Evolutionary conservation across 2,888 invertebrate species (phyloP).

Genomic region (Drosophila fulvimacula): DNA sequence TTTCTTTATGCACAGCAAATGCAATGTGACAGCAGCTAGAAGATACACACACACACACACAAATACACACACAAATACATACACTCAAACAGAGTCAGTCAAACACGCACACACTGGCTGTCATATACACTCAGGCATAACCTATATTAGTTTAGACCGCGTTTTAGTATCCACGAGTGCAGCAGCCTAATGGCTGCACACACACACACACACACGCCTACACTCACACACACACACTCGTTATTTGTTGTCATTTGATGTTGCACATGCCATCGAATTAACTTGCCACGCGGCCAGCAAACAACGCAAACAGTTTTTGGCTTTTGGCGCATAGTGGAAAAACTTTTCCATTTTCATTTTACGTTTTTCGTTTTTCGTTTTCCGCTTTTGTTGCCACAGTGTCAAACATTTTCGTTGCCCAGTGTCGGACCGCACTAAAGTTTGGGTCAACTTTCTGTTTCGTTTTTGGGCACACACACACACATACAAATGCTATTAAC

Average conservation of each 20-base stretch:
- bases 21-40: slow-evolving; percentile 20
- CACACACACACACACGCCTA: not conserved
- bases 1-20: slow-evolving; percentile 15
- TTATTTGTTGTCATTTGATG: slow-evolving; percentile 20
- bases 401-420: slow-evolving; percentile 24
- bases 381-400: slow-evolving; percentile 4
- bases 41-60: not conserved
- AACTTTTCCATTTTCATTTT: slow-evolving; percentile 11
- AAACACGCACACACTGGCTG: slow-evolving; percentile 5
- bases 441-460: slow-evolving; percentile 39
- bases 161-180: slow-evolving; percentile 22
- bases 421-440: slow-evolving; percentile 20
- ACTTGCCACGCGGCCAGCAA: slow-evolving; percentile 27
- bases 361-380: not conserved
- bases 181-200: slow-evolving; percentile 13
- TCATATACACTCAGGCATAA: not conserved
- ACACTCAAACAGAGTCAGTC: not conserved
- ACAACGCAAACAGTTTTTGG: slow-evolving; percentile 40
- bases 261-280: slow-evolving; percentile 31
- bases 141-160: slow-evolving; percentile 32
- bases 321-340: slow-evolving; percentile 18
- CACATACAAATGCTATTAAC: slow-evolving; percentile 54
- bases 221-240: not conserved
- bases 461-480: slow-evolving; percentile 9
- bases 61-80: not conserved